These are phyloP conservation scores for Halcyon chelicuti DNA, from an alignment of 2,797 vertebrate genomes.

Conservation along the genomic window DNA sequence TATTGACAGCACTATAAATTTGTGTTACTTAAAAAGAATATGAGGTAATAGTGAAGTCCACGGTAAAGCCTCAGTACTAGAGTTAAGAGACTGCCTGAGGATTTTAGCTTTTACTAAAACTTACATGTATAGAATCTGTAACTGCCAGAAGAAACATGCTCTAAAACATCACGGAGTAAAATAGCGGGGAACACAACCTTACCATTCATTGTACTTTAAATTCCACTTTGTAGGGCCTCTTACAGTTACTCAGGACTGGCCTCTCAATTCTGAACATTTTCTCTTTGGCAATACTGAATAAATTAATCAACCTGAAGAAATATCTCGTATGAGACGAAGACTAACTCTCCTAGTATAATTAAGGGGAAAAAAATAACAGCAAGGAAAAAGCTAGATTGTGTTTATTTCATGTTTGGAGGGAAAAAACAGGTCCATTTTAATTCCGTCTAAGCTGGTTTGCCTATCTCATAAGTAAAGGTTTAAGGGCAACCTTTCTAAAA, in stretches of 20 bases:
- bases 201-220: not conserved
- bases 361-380: accelerated
- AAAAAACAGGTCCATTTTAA: not conserved
- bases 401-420: not conserved
- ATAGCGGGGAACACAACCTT: not conserved
- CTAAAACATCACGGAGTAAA: not conserved
- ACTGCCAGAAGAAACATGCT: not conserved
- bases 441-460: not conserved
- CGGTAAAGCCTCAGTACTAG: not conserved
- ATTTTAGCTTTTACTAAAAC: not conserved
- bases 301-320: not conserved
- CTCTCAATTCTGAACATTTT: not conserved
- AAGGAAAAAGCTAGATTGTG: not conserved
- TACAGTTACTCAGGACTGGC: not conserved
- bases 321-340: not conserved
- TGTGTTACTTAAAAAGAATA: not conserved
- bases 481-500: constrained; percentile 8
- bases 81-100: not conserved
- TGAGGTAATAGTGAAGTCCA: not conserved
- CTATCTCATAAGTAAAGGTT: not conserved
- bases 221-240: not conserved
- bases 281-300: not conserved
- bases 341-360: not conserved
- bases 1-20: not conserved
- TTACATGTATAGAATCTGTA: not conserved